These are phyloP conservation scores for Dryobotodes eremita DNA, from an alignment of 2,888 invertebrate genomes.

Conservation along the genomic window DNA sequence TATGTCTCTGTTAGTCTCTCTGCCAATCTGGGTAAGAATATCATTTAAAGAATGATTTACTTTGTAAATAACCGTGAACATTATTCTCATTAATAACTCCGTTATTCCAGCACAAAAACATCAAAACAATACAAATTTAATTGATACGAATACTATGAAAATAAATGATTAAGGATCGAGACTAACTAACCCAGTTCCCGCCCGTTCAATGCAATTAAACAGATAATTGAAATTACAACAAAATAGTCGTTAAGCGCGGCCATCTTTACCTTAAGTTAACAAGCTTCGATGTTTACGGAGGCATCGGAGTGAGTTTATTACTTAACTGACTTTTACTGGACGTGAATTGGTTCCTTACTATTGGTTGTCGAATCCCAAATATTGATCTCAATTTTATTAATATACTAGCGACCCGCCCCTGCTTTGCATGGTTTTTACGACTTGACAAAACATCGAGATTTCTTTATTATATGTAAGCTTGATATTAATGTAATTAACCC, in stretches of 20 bases:
- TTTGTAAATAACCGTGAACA: neutral
- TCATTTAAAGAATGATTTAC: neutral
- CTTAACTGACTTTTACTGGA: slow-evolving; percentile 68
- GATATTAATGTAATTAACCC: no score
- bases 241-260: slow-evolving; percentile 49
- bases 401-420: neutral
- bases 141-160: neutral
- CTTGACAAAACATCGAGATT: no score
- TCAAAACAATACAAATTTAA: slow-evolving; percentile 11
- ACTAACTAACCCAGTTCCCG: slow-evolving; percentile 13
- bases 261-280: slow-evolving; percentile 65
- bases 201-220: slow-evolving; percentile 32
- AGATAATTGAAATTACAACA: slow-evolving; percentile 58
- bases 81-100: neutral
- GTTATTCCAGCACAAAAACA: no score
- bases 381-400: neutral
- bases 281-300: slow-evolving; percentile 63
- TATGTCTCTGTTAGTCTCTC: neutral
- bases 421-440: no score
- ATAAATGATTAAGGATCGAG: slow-evolving; percentile 8
- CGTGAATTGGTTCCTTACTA: slow-evolving; percentile 60
- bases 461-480: no score
- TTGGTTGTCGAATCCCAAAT: slow-evolving; percentile 26
- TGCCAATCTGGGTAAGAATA: neutral
- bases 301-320: slow-evolving; percentile 66